A percentile compares a stretch with the other conserved stretches of the same genome.
Conservation (phyloP, 2,113 vertebrate genomes). For the Ranitomeya imitator region DNA sequence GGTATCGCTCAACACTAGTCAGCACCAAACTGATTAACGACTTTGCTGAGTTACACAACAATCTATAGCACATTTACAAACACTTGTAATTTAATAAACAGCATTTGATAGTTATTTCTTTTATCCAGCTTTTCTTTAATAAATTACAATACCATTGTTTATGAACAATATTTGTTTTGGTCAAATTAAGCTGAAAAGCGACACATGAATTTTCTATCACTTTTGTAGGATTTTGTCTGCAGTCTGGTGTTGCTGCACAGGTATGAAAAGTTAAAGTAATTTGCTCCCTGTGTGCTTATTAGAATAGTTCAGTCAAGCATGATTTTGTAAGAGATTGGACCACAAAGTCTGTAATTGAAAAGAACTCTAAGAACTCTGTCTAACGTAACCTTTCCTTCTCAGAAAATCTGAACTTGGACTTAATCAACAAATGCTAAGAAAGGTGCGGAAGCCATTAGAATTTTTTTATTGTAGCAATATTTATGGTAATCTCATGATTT, state of each 20-base stretch:
- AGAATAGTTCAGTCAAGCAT: slow-evolving; percentile 35
- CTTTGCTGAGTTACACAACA: not conserved
- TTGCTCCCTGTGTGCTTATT: slow-evolving; percentile 14
- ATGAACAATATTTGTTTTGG: not conserved
- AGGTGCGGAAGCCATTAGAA: slow-evolving; percentile 5
- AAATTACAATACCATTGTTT: not conserved
- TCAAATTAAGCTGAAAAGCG: not conserved
- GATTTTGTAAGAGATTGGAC: slow-evolving; percentile 32
- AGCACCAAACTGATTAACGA: not conserved
- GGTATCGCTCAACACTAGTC: too few relatives aligned
- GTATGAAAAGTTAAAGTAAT: slow-evolving; percentile 21
- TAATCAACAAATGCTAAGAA: not conserved
- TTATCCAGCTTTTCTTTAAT: not conserved
- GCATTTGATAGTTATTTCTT: not conserved
- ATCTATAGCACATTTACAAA: not conserved
- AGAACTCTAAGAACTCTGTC: slow-evolving; percentile 14
- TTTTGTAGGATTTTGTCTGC: not conserved
- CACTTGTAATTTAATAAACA: not conserved
- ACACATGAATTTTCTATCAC: not conserved
- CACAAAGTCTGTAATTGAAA: slow-evolving; percentile 40
- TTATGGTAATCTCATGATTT: not conserved
- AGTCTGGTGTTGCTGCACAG: slow-evolving; percentile 9
- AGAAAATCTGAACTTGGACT: not conserved
- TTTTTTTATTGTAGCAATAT: not conserved
- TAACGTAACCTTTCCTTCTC: slow-evolving; percentile 13